phyloP scores from a whole-genome alignment of 2,113 vertebrate species.

The Cranoglanis bouderius region DNA sequence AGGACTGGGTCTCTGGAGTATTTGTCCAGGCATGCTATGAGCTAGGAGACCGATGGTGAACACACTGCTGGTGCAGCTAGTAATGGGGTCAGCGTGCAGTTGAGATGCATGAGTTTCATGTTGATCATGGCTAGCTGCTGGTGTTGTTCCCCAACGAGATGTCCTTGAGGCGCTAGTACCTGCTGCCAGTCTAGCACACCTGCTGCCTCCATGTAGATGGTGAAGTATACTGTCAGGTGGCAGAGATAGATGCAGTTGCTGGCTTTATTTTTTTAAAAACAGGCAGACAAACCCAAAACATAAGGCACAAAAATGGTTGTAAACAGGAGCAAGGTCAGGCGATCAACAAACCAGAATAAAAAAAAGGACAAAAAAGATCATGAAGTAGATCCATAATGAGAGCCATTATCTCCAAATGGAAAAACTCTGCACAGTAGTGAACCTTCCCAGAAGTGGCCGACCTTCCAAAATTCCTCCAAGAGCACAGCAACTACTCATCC shows the following conservation, averaged over 20 bases:
- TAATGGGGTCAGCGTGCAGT: not conserved
- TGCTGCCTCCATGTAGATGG: not conserved
- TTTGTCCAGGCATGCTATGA: not conserved
- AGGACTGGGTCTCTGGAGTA: not conserved
- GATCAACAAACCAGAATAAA: not conserved
- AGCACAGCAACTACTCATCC: too few relatives aligned
- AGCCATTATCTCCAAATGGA: too few relatives aligned
- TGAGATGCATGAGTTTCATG: not conserved
- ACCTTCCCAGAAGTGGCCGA: too few relatives aligned
- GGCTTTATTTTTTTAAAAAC: not conserved
- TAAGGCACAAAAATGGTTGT: not conserved
- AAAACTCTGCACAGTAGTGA: too few relatives aligned
- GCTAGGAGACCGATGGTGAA: not conserved
- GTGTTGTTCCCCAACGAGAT: not conserved
- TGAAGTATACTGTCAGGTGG: not conserved
- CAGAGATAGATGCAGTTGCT: not conserved
- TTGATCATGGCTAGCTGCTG: not conserved
- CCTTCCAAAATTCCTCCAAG: too few relatives aligned
- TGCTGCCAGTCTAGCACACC: not conserved
- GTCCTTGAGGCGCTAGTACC: not conserved
- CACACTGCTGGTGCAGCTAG: not conserved
- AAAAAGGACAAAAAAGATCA: not conserved
- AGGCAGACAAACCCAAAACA: not conserved
- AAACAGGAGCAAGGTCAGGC: not conserved
- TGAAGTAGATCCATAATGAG: not conserved